Percentiles rank a stretch among this genome's conserved stretches.
These are phyloP conservation scores for Lissocephala sabroskyi DNA, from an alignment of 2,888 invertebrate species.

Conservation along the genomic window DNA sequence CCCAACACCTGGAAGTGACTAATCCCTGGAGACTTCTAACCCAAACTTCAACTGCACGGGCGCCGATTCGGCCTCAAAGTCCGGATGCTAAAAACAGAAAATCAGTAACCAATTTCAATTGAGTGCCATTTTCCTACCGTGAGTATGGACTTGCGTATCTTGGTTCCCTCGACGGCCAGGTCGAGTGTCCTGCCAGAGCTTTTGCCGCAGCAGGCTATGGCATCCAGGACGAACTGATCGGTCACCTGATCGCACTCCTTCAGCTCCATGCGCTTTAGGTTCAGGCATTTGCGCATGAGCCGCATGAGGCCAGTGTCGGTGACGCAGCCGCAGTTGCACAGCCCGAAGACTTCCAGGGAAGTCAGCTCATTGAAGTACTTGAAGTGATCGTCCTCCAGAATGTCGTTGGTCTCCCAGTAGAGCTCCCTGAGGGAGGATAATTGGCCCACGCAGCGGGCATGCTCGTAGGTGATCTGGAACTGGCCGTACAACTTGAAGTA, in stretches of 20 bases:
- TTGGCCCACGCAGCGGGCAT: constrained; percentile 38
- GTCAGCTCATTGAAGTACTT: constrained; percentile 36
- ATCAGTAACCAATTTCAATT: background rate
- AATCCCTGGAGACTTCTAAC: background rate
- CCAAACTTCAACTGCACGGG: constrained; percentile 37
- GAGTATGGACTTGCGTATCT: constrained; percentile 23
- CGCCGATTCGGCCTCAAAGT: constrained; percentile 31
- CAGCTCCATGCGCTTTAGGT: constrained; percentile 30
- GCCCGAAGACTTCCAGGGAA: constrained; percentile 14
- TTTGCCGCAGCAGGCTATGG: constrained; percentile 31
- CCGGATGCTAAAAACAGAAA: constrained; percentile 26
- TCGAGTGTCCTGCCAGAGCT: constrained; percentile 11
- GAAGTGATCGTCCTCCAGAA: constrained; percentile 44
- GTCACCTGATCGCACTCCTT: constrained; percentile 34
- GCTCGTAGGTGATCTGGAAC: constrained; percentile 37
- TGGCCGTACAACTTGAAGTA: constrained; percentile 40
- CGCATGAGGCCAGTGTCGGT: constrained; percentile 35
- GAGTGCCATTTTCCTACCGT: constrained; percentile 12
- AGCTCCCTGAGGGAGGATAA: constrained; percentile 34
- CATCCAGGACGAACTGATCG: constrained; percentile 35
- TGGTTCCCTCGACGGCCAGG: constrained; percentile 28
- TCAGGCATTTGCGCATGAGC: constrained; percentile 30
- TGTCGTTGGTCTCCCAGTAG: constrained; percentile 35
- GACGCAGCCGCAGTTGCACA: constrained; percentile 33
- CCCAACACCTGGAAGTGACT: background rate